These are phyloP conservation scores for Nilaparvata lugens DNA, from an alignment of 1,140 invertebrate genomes.

Conservation along the genomic window DNA sequence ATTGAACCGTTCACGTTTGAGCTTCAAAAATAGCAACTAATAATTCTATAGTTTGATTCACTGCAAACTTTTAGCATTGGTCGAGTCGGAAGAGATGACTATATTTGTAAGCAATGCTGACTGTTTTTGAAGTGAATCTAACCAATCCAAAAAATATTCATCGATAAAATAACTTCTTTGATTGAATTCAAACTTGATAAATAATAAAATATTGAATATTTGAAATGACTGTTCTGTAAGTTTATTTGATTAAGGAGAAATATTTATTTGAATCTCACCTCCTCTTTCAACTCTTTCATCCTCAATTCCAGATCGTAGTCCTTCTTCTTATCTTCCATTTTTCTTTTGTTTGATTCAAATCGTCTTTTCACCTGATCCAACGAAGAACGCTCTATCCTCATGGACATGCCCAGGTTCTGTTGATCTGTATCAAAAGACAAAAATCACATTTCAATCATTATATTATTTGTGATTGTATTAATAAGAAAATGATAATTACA, in stretches of 20 bases:
- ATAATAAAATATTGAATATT: background rate
- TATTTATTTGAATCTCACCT: slow-evolving; percentile 42
- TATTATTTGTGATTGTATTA: background rate
- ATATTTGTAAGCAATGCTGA: no score
- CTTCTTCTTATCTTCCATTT: slow-evolving; percentile 90
- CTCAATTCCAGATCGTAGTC: slow-evolving; percentile 91
- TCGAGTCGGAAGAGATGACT: no score
- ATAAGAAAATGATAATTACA: background rate
- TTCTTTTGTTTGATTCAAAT: slow-evolving; percentile 89
- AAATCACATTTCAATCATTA: no score
- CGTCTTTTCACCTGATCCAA: slow-evolving; percentile 92
- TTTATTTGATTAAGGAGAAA: background rate
- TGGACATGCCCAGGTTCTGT: slow-evolving; percentile 97
- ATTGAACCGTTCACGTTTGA: no score
- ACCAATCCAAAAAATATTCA: no score
- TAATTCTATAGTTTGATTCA: no score
- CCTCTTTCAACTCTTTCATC: slow-evolving; percentile 90
- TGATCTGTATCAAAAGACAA: slow-evolving; percentile 59
- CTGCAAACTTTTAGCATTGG: no score
- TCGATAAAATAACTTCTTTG: no score
- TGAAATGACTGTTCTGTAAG: background rate
- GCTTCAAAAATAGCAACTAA: no score
- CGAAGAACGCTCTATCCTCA: slow-evolving; percentile 93
- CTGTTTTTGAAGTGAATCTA: no score
- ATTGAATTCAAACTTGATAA: no score